These are phyloP conservation scores for Rhopalosiphum padi DNA, from an alignment of 1,140 invertebrate genomes.

Conservation along the genomic window DNA sequence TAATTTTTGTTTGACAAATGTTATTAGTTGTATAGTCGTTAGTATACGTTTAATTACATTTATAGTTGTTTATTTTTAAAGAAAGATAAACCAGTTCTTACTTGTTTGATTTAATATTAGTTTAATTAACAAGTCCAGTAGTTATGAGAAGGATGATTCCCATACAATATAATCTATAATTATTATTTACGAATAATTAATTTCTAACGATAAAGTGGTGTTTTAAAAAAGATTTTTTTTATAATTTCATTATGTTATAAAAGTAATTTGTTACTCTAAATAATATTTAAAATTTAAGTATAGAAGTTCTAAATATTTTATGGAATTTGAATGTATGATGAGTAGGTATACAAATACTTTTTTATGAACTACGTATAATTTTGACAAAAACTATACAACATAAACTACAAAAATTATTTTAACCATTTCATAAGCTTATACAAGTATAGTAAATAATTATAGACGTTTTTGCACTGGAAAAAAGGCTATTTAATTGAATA, in stretches of 20 bases:
- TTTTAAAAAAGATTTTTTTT: neutral
- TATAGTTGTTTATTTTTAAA: no score
- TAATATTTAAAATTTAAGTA: neutral
- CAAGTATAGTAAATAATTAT: neutral
- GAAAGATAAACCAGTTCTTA: no score
- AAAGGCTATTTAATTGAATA: neutral
- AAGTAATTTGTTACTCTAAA: neutral
- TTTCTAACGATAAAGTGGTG: neutral
- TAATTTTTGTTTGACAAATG: no score
- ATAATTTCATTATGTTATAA: neutral
- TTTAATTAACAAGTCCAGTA: no score
- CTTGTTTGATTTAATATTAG: no score
- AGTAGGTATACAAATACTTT: no score
- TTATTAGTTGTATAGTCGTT: no score
- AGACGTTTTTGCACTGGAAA: neutral
- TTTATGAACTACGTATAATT: no score
- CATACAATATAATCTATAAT: neutral
- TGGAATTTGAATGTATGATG: neutral
- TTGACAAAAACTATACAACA: neutral
- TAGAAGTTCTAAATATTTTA: neutral
- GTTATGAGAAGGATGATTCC: no score
- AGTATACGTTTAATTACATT: neutral
- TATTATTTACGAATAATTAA: neutral
- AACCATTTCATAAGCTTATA: neutral
- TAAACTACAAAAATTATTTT: neutral